Percentiles rank a stretch among this genome's conserved stretches.
phyloP scores from a whole-genome alignment of 2,797 vertebrate genomes.

The Enteromius mattozi region DNA sequence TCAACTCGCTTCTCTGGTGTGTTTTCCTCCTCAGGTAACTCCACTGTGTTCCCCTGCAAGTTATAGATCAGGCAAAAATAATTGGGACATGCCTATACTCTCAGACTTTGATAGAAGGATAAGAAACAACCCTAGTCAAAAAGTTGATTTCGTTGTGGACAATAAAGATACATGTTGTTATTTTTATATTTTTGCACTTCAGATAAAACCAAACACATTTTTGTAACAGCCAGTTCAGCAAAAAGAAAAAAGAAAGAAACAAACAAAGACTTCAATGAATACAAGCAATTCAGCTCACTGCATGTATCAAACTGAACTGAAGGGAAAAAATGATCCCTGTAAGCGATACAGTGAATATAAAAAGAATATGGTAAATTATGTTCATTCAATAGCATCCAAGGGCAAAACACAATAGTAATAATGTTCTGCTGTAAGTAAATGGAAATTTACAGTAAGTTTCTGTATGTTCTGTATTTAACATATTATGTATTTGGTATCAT shows the following conservation, averaged over 20 bases:
- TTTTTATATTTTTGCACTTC: not conserved
- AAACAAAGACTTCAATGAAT: not conserved
- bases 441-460: not conserved
- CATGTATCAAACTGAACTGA: not conserved
- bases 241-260: not conserved
- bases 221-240: not conserved
- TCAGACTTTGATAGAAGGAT: not conserved
- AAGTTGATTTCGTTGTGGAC: not conserved
- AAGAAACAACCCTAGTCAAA: not conserved
- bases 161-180: not conserved
- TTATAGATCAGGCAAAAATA: constrained; percentile 18
- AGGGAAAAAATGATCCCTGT: not conserved
- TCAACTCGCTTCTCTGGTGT: constrained; percentile 97
- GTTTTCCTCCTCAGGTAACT: constrained; percentile 97
- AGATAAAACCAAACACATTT: not conserved
- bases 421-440: not conserved
- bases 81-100: not conserved
- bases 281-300: not conserved
- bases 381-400: not conserved
- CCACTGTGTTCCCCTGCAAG: constrained; percentile 93
- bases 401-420: not conserved
- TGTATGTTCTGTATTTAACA: not conserved
- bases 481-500: not conserved
- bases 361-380: not conserved
- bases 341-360: not conserved